Evolutionary conservation across 2,797 vertebrate species (phyloP), one percentile per base, ranked within the genome.

Genomic region (Leucoraja ocellata): DNA sequence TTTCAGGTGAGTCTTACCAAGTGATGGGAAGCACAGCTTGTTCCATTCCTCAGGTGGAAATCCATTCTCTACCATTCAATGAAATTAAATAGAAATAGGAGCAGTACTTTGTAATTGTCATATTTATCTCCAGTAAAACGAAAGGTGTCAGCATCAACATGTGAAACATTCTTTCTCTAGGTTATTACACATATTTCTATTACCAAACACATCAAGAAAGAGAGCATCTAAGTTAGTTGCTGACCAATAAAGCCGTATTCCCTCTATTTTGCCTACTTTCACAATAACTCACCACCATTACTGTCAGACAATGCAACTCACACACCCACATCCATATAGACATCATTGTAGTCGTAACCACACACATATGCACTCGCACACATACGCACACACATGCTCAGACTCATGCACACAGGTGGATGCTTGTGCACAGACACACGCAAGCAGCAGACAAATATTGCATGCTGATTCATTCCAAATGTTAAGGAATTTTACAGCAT

Each of bases 111-210:
- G 28, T 84, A 54, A 63, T 61, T 84, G 14, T 25, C 54, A 63
- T 84, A 10, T 84, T 61, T 84, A 10, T 28, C 25, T n/a, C 81
- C 28, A 65, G 18, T 23, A 63, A 32, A n/a, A 65, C 1, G 18
- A 65, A 86, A 6, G 25, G n/a, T n/a, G 28, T 65, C 84, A 88
- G 32, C 63, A 18, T 88, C 28, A 88, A 65, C 32, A 16, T 3
- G 7, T 88, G 61, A n/a, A 88, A 18, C 61, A 88, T 65, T 65
- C 84, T 88, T 65, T 88, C 84, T 88, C 16, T n/a, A 63, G 58
- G 13, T 63, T 86, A 83, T 63, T 63, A 25, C 58, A 88, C 7
- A n/a, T 11, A 65, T 28, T 88, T 61, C 84, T 65, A 32, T 65
- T 65, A 36, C 14, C 61, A 86, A 32, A 86, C 13, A 63, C 1